A percentile compares a stretch with the other conserved stretches of the same genome.
Conservation (phyloP, 2,797 vertebrate species). For the Hydrolagus colliei region DNA sequence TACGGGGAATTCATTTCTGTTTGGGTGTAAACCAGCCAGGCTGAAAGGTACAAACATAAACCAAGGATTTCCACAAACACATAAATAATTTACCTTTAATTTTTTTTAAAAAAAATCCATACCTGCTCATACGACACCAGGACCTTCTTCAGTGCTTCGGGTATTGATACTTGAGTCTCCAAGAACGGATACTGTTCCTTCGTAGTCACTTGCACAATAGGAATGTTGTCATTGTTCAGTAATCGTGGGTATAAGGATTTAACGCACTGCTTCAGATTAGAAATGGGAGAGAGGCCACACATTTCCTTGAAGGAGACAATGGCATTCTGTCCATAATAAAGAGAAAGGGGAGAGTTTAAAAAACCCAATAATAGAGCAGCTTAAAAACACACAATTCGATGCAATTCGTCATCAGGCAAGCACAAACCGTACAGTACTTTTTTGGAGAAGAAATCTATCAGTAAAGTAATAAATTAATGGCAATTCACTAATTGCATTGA, state of each 20-base stretch:
- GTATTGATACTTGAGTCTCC: conserved; percentile 66
- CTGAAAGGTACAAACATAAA: background rate
- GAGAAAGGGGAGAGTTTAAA: conserved; percentile 2
- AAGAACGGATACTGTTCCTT: conserved; percentile 81
- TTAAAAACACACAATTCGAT: background rate
- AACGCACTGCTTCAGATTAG: conserved; percentile 94
- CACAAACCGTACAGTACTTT: too few species aligned
- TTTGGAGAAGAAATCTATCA: too few species aligned
- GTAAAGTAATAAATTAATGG: too few species aligned
- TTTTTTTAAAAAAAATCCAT: conserved; percentile 37
- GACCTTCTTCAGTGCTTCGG: conserved; percentile 78
- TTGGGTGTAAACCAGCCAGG: background rate
- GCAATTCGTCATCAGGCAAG: background rate
- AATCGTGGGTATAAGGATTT: conserved; percentile 80
- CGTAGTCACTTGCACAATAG: conserved; percentile 72
- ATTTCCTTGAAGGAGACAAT: conserved; percentile 85
- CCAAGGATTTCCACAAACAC: background rate
- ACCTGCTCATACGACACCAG: conserved; percentile 82
- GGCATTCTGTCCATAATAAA: conserved; percentile 60
- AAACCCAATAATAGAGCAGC: background rate
- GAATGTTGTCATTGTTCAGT: conserved; percentile 63
- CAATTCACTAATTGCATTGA: too few species aligned
- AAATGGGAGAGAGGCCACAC: conserved; percentile 85
- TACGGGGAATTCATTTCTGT: too few species aligned
- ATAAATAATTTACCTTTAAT: background rate